Evolutionary conservation across 2,113 vertebrate genomes (phyloP), one percentile per base, ranked within the genome.

Genomic region (Dicentrarchus labrax): DNA sequence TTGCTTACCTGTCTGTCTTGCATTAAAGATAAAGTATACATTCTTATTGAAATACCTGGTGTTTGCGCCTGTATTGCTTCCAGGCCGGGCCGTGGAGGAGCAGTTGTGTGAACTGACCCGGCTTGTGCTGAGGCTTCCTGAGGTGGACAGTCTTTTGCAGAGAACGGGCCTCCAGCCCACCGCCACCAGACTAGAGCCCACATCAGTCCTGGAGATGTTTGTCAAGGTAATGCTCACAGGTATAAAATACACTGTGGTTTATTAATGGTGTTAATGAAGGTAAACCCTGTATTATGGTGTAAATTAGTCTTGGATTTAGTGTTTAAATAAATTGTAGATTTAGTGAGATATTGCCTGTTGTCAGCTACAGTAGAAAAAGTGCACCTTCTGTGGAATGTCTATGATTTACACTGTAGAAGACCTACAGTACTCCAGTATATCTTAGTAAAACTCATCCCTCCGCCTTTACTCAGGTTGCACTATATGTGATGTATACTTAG

Each of bases 21-120:
- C 38, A n/a, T 59, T 30, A 61, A 36, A 43, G 54, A 38, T 54
- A 11, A 64, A 15, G 1, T 36, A 59, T 11, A 21, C 15, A 30
- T 39, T 9, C 12, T 13, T 19, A 38, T 80, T 57, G 82, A 47
- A 68, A 39, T n/a, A 7, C 0, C 5, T 3, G 2, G 10, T 60
- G 72, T 73, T 38, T 83, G 43, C 80, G 16, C 67, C 17, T 83
- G 30, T 38, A 0, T 50, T 56, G 56, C 36, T 92, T 19, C 66
- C 91, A 99, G 98, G 92, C 48, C 96, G 94, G 64, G 92, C 91
- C 45, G 92, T 96, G 67, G 91, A 95, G 89, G 95, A 97, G 59
- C 98, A 99, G 91, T 91, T 99, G 91, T 84, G 88, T 65, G 97
- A 98, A 92, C 90, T 99, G 93, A 99, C 98, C 85, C 96, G 97